Percentiles rank a stretch among this genome's conserved stretches.
Evolutionary conservation across 2,888 invertebrate species (phyloP).

Genomic region (Aethes cnicana): DNA sequence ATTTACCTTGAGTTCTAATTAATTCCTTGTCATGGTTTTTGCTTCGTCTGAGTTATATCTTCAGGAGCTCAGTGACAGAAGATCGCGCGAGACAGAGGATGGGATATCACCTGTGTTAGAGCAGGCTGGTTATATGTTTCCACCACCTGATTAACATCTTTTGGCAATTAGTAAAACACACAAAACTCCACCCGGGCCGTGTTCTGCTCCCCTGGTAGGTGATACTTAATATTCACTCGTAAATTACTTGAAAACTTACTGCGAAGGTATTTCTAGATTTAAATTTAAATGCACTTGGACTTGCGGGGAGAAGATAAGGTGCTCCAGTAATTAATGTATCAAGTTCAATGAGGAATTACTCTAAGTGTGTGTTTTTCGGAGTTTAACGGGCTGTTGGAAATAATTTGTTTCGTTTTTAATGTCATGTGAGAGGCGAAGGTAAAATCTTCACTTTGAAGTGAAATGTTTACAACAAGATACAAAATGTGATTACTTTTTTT

Average conservation of each 20-base stretch:
- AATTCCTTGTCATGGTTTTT: slow-evolving; percentile 84
- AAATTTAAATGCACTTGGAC: slow-evolving; percentile 71
- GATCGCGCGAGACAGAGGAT: slow-evolving; percentile 49
- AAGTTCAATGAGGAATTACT: slow-evolving; percentile 22
- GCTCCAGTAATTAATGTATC: slow-evolving; percentile 29
- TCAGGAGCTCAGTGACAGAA: slow-evolving; percentile 48
- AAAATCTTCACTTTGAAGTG: too few species aligned
- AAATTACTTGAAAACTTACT: slow-evolving; percentile 80
- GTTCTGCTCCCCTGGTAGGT: slow-evolving; percentile 80
- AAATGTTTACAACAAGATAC: too few species aligned
- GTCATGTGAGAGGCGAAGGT: too few species aligned
- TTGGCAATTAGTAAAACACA: slow-evolving; percentile 85
- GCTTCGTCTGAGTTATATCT: slow-evolving; percentile 78
- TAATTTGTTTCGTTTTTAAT: too few species aligned
- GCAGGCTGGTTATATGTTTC: slow-evolving; percentile 56
- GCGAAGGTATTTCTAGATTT: slow-evolving; percentile 66
- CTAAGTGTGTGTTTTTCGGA: not conserved
- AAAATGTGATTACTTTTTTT: too few species aligned
- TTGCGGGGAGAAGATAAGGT: slow-evolving; percentile 59
- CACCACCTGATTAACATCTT: slow-evolving; percentile 82
- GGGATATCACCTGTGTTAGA: slow-evolving; percentile 37
- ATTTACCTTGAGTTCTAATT: slow-evolving; percentile 81
- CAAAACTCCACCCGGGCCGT: slow-evolving; percentile 83
- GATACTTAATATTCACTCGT: slow-evolving; percentile 79
- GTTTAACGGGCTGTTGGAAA: not conserved